Base-by-base conservation (phyloP, 1,140 invertebrate genomes). In the Mycetomoellerius zeteki region DNA sequence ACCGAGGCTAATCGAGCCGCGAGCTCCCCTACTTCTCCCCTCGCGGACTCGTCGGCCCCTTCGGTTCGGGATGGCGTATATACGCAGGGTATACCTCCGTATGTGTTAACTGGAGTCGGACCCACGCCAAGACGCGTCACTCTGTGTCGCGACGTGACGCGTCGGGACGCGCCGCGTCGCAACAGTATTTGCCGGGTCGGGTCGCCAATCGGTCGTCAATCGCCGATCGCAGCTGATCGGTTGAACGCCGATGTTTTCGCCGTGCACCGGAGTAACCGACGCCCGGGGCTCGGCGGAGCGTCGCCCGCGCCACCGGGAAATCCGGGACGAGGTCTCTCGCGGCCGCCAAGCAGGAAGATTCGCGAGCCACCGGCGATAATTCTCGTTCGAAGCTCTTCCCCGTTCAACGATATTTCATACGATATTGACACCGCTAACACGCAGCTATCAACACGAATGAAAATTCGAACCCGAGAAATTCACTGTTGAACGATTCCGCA, bases 11-110 rank as follows among this genome's bases (percentile, higher is more conserved):
- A 43, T 8, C 54, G 21, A 19, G 54, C 73, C 54, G 75, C 19
- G 73, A 56, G 75, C 62, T 27, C 56, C 27, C 50, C 37, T 75
- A 58, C 72, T n/a, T 64, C 19, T 47, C 4, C 21, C 54, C 58
- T 47, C 56, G 33, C 16, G 19, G 33, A 27, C 16, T 10, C 33
- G 75, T 47, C 75, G 16, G 33, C 37, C 21, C 27, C 27, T 43
- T 56, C 2, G 30, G 16, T 37, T 30, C 27, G 50, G 37, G 33
- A 24, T 30, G 54, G 33, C 14, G 33, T 19, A 14, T 37, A 33
- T 4, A 24, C 62, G 30, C 2, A 6, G 8, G 19, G 8, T 6
- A 5, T 27, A 19, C 3, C 16, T 33, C 19, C 67, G 67, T 67
- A 4, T n/a, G 5, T 7, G 30, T 30, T 3, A 3, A 21, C 0